phyloP scores from a whole-genome alignment of 2,888 invertebrate genomes.

The Cheilosia pagana region DNA sequence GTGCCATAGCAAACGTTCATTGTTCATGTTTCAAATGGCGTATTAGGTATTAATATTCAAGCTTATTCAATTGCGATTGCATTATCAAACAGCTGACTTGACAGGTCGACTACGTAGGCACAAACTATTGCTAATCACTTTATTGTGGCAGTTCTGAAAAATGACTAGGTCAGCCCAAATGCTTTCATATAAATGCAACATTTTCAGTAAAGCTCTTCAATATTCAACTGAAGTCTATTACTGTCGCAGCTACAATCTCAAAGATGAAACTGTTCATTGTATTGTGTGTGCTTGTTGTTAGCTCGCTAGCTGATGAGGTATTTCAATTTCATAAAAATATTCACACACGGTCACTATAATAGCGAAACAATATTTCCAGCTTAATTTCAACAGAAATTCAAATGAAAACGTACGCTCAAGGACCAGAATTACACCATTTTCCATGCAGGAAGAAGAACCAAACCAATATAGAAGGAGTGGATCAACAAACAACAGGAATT shows the following conservation, averaged over 20 bases:
- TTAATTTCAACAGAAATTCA: background rate
- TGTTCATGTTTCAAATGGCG: too few species aligned
- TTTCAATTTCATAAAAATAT: background rate
- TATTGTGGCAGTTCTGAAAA: background rate
- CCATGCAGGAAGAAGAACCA: background rate
- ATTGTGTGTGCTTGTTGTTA: slow-evolving; percentile 12
- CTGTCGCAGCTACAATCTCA: background rate
- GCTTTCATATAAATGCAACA: slow-evolving; percentile 5
- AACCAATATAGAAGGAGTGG: background rate
- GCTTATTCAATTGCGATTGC: too few species aligned
- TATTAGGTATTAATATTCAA: too few species aligned
- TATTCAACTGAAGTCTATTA: slow-evolving; percentile 1
- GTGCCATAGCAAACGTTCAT: too few species aligned
- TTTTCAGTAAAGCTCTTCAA: background rate
- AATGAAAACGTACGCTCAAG: background rate
- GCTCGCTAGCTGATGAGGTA: slow-evolving; percentile 24
- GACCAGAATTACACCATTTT: background rate
- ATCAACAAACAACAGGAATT: background rate
- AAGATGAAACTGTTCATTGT: slow-evolving; percentile 24
- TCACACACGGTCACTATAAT: background rate
- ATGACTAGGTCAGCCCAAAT: background rate
- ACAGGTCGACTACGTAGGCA: too few species aligned
- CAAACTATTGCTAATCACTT: background rate
- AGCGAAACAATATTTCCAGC: background rate
- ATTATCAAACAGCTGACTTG: too few species aligned